Evolutionary conservation across 2,888 invertebrate species (phyloP), one percentile per base, ranked within the genome.

Genomic region (Latrodectus elegans): DNA sequence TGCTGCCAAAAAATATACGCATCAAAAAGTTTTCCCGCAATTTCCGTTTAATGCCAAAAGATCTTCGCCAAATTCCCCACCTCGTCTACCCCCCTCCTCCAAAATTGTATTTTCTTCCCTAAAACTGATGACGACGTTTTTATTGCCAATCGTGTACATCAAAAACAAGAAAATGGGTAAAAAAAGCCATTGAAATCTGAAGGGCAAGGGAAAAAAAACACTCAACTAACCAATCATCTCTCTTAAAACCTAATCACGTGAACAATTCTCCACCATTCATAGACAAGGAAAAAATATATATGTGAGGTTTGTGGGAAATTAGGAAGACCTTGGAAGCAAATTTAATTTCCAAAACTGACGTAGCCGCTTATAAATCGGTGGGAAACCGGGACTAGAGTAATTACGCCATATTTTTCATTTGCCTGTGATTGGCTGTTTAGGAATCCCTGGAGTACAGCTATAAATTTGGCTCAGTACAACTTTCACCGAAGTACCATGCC

Each of bases 41-140:
- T 60, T 60, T 60, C 60, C 60, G 60, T 60, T 60, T 60, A 60
- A 9, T 60, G 60, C 60, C n/a, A 1, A 38, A 38, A 38, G 38
- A 60, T 15, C 60, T 10, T 60, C 60, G 60, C n/a, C 60, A 15
- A 15, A n/a, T 60, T 15, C 60, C n/a, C 60, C 10, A 38, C 38
- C 38, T 38, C 38, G 38, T 3, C 38, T 60, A 15, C 55, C 26
- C 74, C 53, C 60, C 53, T 22, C 49, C 26, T 55, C 17, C 64
- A 51, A 80, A 80, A 80, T 80, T 80, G 79, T 80, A 80, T 80
- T 80, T 80, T 38, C 79, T n/a, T 60, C 71, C 51, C 17, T 60
- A 64, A 80, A 80, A 80, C 72, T 80, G 79, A 80, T 80, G 79
- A 80, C 75, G 74, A 82, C 75, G 82, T 55, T 82, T 75, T 68